Evolutionary conservation across 2,113 vertebrate genomes (phyloP).

Genomic region (Myodes glareolus): DNA sequence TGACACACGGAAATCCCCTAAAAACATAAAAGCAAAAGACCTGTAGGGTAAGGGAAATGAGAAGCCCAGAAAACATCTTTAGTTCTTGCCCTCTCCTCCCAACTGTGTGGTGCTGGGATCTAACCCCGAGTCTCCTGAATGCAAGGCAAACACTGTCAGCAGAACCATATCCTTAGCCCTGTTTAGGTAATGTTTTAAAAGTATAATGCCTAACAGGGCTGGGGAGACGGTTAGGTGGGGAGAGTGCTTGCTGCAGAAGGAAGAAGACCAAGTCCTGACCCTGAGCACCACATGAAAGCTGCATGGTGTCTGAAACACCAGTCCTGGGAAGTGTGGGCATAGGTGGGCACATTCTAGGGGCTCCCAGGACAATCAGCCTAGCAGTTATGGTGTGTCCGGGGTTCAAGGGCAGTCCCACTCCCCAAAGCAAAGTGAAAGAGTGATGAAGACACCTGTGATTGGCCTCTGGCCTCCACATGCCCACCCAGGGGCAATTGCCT

Average conservation of each 20-base stretch:
- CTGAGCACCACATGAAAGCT: not conserved
- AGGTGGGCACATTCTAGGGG: too few species aligned
- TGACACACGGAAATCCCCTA: too few species aligned
- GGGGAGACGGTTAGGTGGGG: not conserved
- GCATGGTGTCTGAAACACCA: not conserved
- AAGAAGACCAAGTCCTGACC: not conserved
- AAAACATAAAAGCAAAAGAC: not conserved
- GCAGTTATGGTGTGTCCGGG: not conserved
- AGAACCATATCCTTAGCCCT: not conserved
- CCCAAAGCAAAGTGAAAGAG: not conserved
- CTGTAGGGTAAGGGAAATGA: not conserved
- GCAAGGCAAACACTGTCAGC: not conserved
- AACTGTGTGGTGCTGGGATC: not conserved
- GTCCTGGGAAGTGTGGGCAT: not conserved
- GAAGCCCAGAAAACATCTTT: not conserved
- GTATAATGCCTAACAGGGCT: not conserved
- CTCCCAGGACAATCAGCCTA: not conserved
- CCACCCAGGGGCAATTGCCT: not conserved
- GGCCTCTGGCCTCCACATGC: too few species aligned
- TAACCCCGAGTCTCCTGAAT: not conserved
- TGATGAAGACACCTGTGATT: not conserved
- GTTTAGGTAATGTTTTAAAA: not conserved
- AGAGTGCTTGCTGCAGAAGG: not conserved
- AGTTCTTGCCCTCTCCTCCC: not conserved
- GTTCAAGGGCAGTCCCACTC: not conserved